These are phyloP conservation scores for Mus minutoides DNA, from an alignment of 2,797 vertebrate genomes.

Conservation along the genomic window DNA sequence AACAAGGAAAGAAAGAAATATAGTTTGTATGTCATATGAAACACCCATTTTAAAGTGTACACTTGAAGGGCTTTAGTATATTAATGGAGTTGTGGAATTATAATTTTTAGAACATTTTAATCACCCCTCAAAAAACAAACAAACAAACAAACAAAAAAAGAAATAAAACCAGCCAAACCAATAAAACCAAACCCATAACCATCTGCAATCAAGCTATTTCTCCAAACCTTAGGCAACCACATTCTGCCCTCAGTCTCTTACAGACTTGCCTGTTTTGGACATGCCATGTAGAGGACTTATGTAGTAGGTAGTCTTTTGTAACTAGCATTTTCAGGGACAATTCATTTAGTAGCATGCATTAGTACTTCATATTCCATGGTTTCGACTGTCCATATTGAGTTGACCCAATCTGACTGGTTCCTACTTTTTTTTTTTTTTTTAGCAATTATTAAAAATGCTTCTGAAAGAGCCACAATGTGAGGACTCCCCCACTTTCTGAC, in stretches of 20 bases:
- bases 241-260: not conserved
- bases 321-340: not conserved
- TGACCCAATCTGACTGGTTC: not conserved
- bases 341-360: not conserved
- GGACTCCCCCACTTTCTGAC: too few species aligned
- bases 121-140: not conserved
- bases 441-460: not conserved
- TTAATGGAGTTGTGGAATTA: not conserved
- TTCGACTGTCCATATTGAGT: not conserved
- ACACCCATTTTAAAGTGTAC: not conserved
- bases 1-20: not conserved
- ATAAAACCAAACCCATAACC: not conserved
- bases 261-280: not conserved
- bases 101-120: conserved; percentile 10
- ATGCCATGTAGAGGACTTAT: not conserved
- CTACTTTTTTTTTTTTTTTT: not conserved
- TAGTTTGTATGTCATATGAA: not conserved
- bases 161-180: not conserved
- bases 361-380: not conserved
- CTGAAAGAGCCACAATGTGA: too few species aligned
- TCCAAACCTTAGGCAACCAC: not conserved
- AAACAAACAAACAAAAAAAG: not conserved
- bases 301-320: not conserved
- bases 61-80: not conserved
- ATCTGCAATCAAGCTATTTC: not conserved